Conservation (phyloP, 2,888 invertebrate genomes). For the Rhogogaster chlorosoma region DNA sequence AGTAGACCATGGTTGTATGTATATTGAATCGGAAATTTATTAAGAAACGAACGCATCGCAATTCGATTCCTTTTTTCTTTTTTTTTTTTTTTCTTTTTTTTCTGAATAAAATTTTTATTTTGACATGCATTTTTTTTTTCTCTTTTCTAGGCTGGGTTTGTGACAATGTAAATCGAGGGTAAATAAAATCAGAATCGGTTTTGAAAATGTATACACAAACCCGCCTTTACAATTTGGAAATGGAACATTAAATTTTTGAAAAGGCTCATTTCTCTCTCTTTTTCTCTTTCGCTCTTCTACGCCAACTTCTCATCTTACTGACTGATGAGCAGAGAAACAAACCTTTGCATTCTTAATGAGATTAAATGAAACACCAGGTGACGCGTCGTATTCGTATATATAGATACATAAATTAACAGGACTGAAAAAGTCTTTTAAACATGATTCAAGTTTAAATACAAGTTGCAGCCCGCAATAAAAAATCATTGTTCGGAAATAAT, state of each 20-base stretch:
- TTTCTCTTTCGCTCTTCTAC: background rate
- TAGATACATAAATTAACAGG: conserved; percentile 2
- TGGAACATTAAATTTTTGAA: conserved; percentile 13
- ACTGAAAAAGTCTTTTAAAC: conserved; percentile 18
- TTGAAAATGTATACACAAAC: conserved; percentile 58
- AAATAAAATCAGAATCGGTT: conserved; percentile 56
- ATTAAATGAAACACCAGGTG: background rate
- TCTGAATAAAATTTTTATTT: conserved; percentile 60
- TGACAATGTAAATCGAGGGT: conserved; percentile 59
- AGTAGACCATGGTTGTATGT: conserved; percentile 24
- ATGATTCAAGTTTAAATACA: conserved; percentile 36
- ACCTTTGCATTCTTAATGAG: background rate
- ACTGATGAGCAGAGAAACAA: background rate
- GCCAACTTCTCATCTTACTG: background rate
- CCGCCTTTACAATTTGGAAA: conserved; percentile 63
- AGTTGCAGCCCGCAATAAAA: conserved; percentile 28
- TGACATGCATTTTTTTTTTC: conserved; percentile 60
- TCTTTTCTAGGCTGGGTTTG: conserved; percentile 59
- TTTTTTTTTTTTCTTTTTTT: background rate
- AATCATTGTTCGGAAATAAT: background rate
- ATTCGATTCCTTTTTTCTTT: conserved; percentile 56
- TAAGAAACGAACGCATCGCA: conserved; percentile 61
- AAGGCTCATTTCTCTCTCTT: conserved; percentile 4
- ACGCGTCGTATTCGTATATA: background rate
- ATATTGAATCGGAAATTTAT: conserved; percentile 67